Evolutionary conservation across 1,140 invertebrate genomes (phyloP).

Genomic region (Amphibalanus amphitrite): DNA sequence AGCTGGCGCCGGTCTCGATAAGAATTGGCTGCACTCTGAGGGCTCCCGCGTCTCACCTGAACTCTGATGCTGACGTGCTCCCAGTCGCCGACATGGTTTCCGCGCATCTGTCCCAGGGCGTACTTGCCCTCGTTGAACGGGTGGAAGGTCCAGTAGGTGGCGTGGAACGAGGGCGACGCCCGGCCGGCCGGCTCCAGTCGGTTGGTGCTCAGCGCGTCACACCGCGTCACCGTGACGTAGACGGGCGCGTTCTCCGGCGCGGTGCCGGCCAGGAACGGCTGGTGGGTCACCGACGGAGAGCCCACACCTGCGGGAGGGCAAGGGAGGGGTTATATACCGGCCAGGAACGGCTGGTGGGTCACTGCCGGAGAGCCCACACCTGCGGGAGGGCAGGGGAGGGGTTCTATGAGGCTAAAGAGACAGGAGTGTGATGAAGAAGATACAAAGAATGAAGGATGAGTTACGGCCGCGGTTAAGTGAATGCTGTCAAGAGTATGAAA

Average conservation of each 20-base stretch:
- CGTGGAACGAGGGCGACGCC: slow-evolving; percentile 31
- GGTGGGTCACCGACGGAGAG: background rate
- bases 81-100: slow-evolving; percentile 47
- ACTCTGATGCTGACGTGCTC: slow-evolving; percentile 44
- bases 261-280: background rate
- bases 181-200: background rate
- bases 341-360: too few relatives aligned
- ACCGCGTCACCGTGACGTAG: background rate
- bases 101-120: slow-evolving; percentile 37
- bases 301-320: background rate
- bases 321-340: too few relatives aligned
- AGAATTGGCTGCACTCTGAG: too few relatives aligned
- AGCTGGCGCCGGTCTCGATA: too few relatives aligned
- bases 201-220: background rate
- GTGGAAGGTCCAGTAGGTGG: slow-evolving; percentile 49
- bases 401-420: too few relatives aligned
- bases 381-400: too few relatives aligned
- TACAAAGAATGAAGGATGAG: too few relatives aligned
- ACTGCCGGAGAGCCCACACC: too few relatives aligned
- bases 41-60: slow-evolving; percentile 23
- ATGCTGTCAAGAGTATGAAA: too few relatives aligned
- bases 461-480: too few relatives aligned
- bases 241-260: background rate
- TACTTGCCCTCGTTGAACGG: slow-evolving; percentile 42
- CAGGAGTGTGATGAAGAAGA: too few relatives aligned